Evolutionary conservation across 2,113 vertebrate genomes (phyloP), one percentile per base, ranked within the genome.

Genomic region (Tetraodon nigroviridis): DNA sequence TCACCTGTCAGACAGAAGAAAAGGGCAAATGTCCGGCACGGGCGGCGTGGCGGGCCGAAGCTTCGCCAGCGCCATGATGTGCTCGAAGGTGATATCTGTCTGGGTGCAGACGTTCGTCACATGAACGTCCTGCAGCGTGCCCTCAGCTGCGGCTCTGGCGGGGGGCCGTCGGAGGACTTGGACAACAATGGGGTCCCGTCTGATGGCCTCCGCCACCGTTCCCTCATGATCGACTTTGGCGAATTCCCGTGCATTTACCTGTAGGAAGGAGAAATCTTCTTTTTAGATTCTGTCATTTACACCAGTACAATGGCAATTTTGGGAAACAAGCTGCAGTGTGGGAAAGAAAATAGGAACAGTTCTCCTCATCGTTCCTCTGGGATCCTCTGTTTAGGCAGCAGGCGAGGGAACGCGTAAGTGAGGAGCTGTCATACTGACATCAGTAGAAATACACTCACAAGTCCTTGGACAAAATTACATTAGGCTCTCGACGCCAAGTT

Each of bases 51-150:
- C 85, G 5, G 95, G 92, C 44, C 93, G 90, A 2, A 98, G 89
- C 80, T 96, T 98, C 52, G 94, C 91, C 80, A 98, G 83, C 42
- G 95, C 94, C 93, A 95, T 93, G 76, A 98, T 94, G 78, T 96
- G 95, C 61, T 98, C 94, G 0, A 98, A 98, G 21, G 95, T 97
- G 84, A 98, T 96, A 85, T 98, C 95, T 0, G 96, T 98, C 79
- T 98, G 96, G 1, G 96, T 98, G 87, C 93, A 93, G 60, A 93
- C 93, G 18, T 98, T 90, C 61, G 81, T 87, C 64, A 95, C 85
- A 12, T 66, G 90, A 42, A 90, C 84, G 51, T 94, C 93, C 20
- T 92, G 90, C 11, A 80, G 54, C 0, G 47, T 5, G 14, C 73
- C 67, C 0, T 71, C 41, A 0, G 29, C 52, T 0, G 55, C 82